A percentile compares a stretch with the other conserved stretches of the same genome.
These are phyloP conservation scores for Zoanthus sansibaricus DNA, from an alignment of 92 coral and sea anemone genomes.

Conservation along the genomic window DNA sequence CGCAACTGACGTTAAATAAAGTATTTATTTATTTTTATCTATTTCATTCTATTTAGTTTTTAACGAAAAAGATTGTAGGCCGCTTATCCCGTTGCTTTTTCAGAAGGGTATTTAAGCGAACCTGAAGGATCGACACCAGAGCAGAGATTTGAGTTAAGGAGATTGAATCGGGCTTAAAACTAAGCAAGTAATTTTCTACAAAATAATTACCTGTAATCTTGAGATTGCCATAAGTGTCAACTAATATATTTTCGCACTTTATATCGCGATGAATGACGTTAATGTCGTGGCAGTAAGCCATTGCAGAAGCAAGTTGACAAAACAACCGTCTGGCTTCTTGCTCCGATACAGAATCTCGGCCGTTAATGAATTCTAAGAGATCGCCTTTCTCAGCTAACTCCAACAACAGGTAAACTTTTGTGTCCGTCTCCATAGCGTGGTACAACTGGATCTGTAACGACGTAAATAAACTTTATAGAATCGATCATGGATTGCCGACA, in stretches of 20 bases:
- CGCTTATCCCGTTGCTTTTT: too few relatives aligned
- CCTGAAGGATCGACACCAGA: too few relatives aligned
- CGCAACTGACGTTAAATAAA: too few relatives aligned
- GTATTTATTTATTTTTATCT: too few relatives aligned
- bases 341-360: slow-evolving; percentile 50
- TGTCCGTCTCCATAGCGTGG: slow-evolving; percentile 83
- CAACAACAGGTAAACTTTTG: slow-evolving; percentile 72
- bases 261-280: slow-evolving; percentile 80
- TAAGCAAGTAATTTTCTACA: background rate
- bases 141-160: too few relatives aligned
- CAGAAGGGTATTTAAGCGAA: too few relatives aligned
- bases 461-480: background rate
- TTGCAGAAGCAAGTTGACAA: slow-evolving; percentile 79
- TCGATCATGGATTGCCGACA: background rate
- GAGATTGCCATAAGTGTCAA: slow-evolving; percentile 76
- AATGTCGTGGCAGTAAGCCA: slow-evolving; percentile 79
- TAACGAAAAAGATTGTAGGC: too few relatives aligned
- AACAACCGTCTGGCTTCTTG: slow-evolving; percentile 70
- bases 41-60: too few relatives aligned
- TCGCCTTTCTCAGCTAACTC: slow-evolving; percentile 83
- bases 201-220: slow-evolving; percentile 75
- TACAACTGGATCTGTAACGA: slow-evolving; percentile 65
- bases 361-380: slow-evolving; percentile 76
- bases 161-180: background rate
- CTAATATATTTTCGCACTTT: slow-evolving; percentile 77